phyloP scores from a whole-genome alignment of 2,888 invertebrate genomes.

The Calephelis perditalis region DNA sequence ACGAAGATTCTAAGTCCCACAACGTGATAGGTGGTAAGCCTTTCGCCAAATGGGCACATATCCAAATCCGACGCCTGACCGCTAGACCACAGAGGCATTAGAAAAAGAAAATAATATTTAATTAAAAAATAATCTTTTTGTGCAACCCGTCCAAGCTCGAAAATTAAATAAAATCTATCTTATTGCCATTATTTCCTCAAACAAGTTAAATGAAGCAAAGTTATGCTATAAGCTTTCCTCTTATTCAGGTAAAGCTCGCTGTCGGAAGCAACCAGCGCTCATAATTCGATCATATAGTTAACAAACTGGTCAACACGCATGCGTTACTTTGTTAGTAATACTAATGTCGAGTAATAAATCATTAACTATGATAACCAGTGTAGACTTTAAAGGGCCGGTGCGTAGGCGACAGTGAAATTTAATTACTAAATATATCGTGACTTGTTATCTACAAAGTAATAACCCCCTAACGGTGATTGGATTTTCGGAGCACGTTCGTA shows the following conservation, averaged over 20 bases:
- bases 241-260: background rate
- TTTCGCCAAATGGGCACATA: no score
- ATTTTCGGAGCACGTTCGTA: background rate
- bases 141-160: no score
- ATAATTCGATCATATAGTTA: constrained; percentile 7
- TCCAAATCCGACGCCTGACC: no score
- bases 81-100: no score
- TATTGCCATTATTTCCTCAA: no score
- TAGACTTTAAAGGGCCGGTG: constrained; percentile 23
- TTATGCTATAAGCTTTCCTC: no score
- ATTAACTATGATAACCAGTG: constrained; percentile 29
- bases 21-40: no score
- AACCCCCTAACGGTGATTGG: constrained; percentile 6
- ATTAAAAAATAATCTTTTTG: no score
- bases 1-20: no score
- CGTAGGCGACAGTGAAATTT: constrained; percentile 26
- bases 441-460: constrained; percentile 12
- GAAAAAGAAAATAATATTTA: no score
- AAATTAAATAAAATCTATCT: no score
- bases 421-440: constrained; percentile 25
- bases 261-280: background rate
- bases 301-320: constrained; percentile 7
- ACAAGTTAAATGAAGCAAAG: no score
- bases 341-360: constrained; percentile 33
- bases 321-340: constrained; percentile 18